These are phyloP conservation scores for honey bee (Apis mellifera) DNA, from an alignment of 1,140 invertebrate genomes.

Conservation along the genomic window DNA sequence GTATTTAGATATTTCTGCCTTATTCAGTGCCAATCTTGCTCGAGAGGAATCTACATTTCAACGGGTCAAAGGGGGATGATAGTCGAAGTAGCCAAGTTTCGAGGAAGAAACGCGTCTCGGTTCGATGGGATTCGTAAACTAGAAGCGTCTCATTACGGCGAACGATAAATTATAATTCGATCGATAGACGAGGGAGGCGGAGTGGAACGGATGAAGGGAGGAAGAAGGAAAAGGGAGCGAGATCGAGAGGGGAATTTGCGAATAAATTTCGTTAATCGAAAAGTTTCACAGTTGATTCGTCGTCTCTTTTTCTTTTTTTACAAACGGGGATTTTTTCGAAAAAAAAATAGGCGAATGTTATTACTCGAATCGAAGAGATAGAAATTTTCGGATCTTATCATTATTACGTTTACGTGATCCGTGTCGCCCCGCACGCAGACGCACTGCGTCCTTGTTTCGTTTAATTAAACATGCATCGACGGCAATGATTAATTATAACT, in stretches of 20 bases:
- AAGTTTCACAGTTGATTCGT: background rate
- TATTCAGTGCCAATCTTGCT: conserved; percentile 31
- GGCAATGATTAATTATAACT: too few species aligned
- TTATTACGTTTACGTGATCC: too few species aligned
- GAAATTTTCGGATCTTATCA: too few species aligned
- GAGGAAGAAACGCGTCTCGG: conserved; percentile 23
- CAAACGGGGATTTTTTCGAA: too few species aligned
- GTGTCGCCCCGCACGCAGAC: too few species aligned
- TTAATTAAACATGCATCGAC: too few species aligned
- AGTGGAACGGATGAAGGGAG: background rate
- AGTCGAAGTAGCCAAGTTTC: background rate
- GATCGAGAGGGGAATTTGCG: background rate
- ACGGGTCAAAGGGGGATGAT: conserved; percentile 21
- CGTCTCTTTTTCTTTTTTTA: background rate
- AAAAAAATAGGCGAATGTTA: too few species aligned
- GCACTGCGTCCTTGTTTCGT: too few species aligned
- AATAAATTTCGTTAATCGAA: conserved; percentile 26
- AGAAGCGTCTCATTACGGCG: conserved; percentile 53
- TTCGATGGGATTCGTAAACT: conserved; percentile 58
- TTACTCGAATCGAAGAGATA: too few species aligned
- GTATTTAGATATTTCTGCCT: conserved; percentile 48
- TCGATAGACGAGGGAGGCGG: background rate
- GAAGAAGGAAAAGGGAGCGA: background rate
- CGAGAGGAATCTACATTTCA: conserved; percentile 16
- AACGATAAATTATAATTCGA: conserved; percentile 24